A percentile compares a stretch with the other conserved stretches of the same genome.
phyloP scores from a whole-genome alignment of 2,888 invertebrate species.

The Pecten maximus region DNA sequence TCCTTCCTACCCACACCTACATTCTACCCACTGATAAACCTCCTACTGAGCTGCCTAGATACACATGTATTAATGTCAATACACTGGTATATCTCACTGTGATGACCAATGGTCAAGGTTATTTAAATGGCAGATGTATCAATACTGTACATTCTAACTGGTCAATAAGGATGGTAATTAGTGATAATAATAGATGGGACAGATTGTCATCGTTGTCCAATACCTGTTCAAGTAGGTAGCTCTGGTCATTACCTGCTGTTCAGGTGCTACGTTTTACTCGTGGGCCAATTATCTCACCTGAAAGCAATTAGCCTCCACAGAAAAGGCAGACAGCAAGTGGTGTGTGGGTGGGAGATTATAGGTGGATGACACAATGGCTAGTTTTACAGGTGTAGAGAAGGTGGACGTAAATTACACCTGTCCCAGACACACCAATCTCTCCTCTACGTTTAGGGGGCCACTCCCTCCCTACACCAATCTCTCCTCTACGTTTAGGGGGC shows the following conservation, averaged over 20 bases:
- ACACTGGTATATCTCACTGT: not conserved
- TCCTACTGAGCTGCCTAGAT: not conserved
- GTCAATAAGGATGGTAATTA: not conserved
- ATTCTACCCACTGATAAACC: not conserved
- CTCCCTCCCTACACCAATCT: no score
- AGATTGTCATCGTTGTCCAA: not conserved
- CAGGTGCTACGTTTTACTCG: not conserved
- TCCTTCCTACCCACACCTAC: not conserved
- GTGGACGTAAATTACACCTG: not conserved
- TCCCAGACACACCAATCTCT: no score
- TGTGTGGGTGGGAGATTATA: constrained; percentile 1
- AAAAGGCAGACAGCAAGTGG: not conserved
- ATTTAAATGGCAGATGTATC: constrained; percentile 9
- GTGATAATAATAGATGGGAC: not conserved
- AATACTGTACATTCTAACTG: not conserved
- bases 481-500: no score
- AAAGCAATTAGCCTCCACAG: not conserved
- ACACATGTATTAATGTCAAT: not conserved
- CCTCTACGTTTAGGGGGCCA: no score
- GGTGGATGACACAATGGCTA: not conserved
- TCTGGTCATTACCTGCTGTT: not conserved
- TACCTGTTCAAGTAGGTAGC: not conserved
- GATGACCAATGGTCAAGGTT: not conserved
- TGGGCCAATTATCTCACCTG: not conserved
- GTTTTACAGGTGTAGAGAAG: not conserved